Evolutionary conservation across 2,797 vertebrate genomes (phyloP).

Genomic region (Oreochromis mossambicus): DNA sequence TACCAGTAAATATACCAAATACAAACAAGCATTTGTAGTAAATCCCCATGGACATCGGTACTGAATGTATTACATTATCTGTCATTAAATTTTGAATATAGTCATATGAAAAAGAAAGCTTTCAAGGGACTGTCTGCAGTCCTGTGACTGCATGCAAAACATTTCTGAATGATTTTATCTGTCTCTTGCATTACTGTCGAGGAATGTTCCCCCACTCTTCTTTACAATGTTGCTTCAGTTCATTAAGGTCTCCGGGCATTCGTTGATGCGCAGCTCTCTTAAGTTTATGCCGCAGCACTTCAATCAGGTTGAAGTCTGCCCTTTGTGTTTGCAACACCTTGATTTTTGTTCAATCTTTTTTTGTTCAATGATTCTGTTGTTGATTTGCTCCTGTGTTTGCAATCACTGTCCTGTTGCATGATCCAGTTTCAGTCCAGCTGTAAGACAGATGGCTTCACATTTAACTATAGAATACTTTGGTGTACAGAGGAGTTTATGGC

Average conservation of each 20-base stretch:
- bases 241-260: neutral
- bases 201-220: neutral
- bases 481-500: neutral
- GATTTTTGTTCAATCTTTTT: neutral
- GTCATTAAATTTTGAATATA: neutral
- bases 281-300: neutral
- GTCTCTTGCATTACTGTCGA: neutral
- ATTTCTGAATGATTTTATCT: neutral
- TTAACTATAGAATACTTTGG: neutral
- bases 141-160: neutral
- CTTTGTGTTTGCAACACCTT: neutral
- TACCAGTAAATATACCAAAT: neutral
- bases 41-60: neutral
- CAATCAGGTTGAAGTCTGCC: neutral
- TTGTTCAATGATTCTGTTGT: neutral
- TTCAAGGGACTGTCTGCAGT: neutral
- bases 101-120: neutral
- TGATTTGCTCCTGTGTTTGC: neutral
- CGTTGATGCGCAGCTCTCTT: neutral
- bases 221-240: neutral
- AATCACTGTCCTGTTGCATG: neutral
- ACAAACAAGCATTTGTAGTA: neutral
- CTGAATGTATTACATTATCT: neutral
- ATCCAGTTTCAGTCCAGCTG: neutral
- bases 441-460: neutral